Base-by-base conservation (phyloP, 2,888 invertebrate species). In the Invenusta paracnida region DNA sequence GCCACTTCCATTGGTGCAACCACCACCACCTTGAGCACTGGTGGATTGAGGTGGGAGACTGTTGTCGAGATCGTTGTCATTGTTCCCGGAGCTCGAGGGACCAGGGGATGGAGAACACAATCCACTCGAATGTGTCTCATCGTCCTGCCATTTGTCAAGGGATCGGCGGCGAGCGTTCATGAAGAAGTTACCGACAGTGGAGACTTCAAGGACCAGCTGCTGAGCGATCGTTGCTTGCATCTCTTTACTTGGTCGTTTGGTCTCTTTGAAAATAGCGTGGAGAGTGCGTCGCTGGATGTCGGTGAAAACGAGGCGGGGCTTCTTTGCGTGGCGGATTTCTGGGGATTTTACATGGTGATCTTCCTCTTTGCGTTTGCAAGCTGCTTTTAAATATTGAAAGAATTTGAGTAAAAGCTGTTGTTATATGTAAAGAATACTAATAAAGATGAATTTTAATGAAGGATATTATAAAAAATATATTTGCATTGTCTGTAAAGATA, bases 201-300 rank as follows among this genome's bases (percentile, higher is more conserved):
- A 97, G 85, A 98, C 97, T 91, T 98, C 97, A 88, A 98, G 93
- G 87, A 98, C 97, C 89, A 98, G 93, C 92, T 98, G 98, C 89
- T 98, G 94, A 30, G 98, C 98, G 93, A 98, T 98, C 90, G 98
- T 98, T 90, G 98, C 96, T 93, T 98, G 98, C 98, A 98, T 98
- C 93, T 98, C 98, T 93, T 98, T 98, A 89, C 97, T 97, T 89
- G 98, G 98, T 92, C 98, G 94, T 92, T 98, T 98, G 87, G 98
- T 98, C 94, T 98, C 98, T 96, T 98, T 98, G 95, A 98, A 98
- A 94, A 98, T 98, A 94, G 98, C 98, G 94, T 98, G 98, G 92
- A 99, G 95, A 92, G 99, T 99, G 93, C 98, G 95, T 92, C 99
- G 95, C 94, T 99, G 99, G 91, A 99, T 96, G 93, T 99, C 99